Evolutionary conservation across 2,888 invertebrate species (phyloP), one percentile per base, ranked within the genome.

Genomic region (Cremastinae sp.): DNA sequence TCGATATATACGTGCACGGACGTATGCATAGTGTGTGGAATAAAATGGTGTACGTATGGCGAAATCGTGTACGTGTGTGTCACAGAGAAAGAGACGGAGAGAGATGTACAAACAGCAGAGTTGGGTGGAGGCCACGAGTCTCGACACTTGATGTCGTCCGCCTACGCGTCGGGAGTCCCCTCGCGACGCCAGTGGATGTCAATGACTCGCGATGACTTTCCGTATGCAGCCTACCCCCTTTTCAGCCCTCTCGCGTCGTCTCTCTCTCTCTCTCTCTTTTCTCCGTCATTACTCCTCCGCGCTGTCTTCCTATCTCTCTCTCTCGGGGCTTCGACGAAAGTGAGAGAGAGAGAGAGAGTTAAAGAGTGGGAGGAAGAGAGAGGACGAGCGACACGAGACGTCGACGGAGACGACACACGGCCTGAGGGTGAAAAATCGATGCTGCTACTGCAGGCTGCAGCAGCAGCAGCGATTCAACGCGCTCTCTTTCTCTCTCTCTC

Each of bases 181-280:
- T 80, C 81, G 79, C 83, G 75, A 78, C 79, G 74, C 76, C 85
- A 84, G 83, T 85, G 84, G 85, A 88, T 87, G 87, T 88, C 88
- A 88, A 88, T 88, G 88, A 88, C 87, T 88, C 82, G 84, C 61
- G 84, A 87, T 88, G 87, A 87, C 85, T 87, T 83, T 82, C 82
- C 82, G 84, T 82, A 84, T 83, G 83, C 82, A 56, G 54, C 64
- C 47, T 10, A 61, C 22, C 58, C 49, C 51, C 59, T 41, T 14
- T 38, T 16, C 16, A 9, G 16, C 16, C 62, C 20, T 34, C 12
- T 49, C 36, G 28, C 4, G 47, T 7, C n/a, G n/a, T 62, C n/a
- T 47, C 72, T 72, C 59, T 8, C 64, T 73, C 51, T 62, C 68
- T 73, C 59, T 20, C 75, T 41, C 73, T 51, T 20, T 7, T 28